A percentile compares a stretch with the other conserved stretches of the same genome.
Evolutionary conservation across 1,140 invertebrate species (phyloP).

Genomic region (Lepidurus arcticus): DNA sequence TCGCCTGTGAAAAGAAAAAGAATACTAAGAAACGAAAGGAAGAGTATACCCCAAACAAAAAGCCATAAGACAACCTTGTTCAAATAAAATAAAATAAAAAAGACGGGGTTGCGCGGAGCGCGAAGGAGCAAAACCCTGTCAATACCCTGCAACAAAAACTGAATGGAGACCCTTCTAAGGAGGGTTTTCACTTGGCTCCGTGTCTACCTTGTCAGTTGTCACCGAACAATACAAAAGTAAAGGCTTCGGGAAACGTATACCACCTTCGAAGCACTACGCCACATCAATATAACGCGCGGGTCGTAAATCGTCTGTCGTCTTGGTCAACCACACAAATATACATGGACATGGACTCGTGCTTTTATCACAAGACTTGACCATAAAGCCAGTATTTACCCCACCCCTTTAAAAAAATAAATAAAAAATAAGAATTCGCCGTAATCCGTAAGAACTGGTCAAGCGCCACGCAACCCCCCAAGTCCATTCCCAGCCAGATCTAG

Average conservation of each 20-base stretch:
- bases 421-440: neutral
- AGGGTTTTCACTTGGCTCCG: neutral
- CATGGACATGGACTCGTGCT: conserved; percentile 12
- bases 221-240: neutral
- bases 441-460: neutral
- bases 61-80: conserved; percentile 13
- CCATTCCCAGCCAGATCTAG: neutral
- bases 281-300: conserved; percentile 11
- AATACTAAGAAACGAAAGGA: neutral
- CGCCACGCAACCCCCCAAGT: neutral
- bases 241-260: neutral
- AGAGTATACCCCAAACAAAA: neutral
- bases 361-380: conserved; percentile 6
- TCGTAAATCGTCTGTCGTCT: conserved; percentile 5
- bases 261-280: conserved; percentile 20
- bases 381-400: neutral
- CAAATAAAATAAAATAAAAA: conserved; percentile 22
- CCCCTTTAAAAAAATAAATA: neutral
- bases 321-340: conserved; percentile 14
- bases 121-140: neutral
- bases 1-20: conserved; percentile 21
- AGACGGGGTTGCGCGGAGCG: neutral
- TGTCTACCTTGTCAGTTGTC: conserved; percentile 15
- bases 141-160: conserved; percentile 8
- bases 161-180: conserved; percentile 10